Base-by-base conservation (phyloP, 2,113 vertebrate genomes). In the Hemicordylus capensis region DNA sequence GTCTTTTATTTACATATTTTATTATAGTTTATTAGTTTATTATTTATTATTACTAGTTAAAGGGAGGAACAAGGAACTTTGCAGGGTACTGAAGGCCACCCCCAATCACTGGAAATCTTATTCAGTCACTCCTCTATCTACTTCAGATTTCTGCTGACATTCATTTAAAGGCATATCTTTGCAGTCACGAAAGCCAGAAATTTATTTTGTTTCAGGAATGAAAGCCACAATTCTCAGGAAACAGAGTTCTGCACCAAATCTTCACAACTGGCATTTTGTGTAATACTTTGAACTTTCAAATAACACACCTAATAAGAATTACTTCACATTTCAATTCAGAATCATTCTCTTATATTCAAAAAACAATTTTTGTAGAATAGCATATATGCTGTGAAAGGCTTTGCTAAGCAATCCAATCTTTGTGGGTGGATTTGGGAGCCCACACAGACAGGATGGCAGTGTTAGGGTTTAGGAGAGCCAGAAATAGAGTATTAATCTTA, bases 391-490 rank as follows among this genome's bases (percentile, higher is more conserved):
- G 91, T 76, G 80, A 91, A 89, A 83, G 84, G 58, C 87, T 88
- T 85, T 69, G 88, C 83, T 90, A 72, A 0, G n/a, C 78, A 88
- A 88, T 89, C 9, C 37, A 91, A 94, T 93, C 90, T 91, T 86
- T 80, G 93, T 91, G 87, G 94, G 91, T 84, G 85, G 91, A 91
- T 87, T 85, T 93, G 85, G 90, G 80, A 91, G 92, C 91, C 92
- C 91, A 92, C 24, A 3, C 26, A 0, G 94, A 94, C 91, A 89
- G 83, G 81, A 2, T 87, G 86, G 88, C 90, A 89, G 44, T 85
- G 94, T 93, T 85, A 92, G 93, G 92, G 89, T 54, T 78, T 51
- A 89, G 79, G 90, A 89, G 83, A 91, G 88, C 85, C 90, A 95
- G 85, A 93, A 94, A 95, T 90, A 94, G 73, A 81, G 64, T 82